These are phyloP conservation scores for Hyphantria cunea DNA, from an alignment of 1,140 invertebrate genomes.

Conservation along the genomic window DNA sequence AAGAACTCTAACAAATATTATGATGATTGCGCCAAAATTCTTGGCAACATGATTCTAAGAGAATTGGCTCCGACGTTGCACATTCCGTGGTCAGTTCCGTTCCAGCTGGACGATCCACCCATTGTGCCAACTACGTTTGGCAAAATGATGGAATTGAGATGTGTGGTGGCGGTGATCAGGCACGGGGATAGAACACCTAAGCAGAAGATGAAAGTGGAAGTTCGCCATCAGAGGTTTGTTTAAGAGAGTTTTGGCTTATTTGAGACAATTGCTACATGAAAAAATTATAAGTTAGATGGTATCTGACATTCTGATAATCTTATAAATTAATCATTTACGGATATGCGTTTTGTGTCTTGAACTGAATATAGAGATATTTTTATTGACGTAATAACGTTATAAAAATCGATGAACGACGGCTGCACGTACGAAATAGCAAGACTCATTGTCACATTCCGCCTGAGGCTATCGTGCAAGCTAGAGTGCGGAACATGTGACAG, in stretches of 20 bases:
- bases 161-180: constrained; percentile 98
- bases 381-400: too few species aligned
- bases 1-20: constrained; percentile 99
- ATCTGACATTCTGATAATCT: too few species aligned
- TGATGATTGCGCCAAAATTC: constrained; percentile 99
- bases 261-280: too few species aligned
- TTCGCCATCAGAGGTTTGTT: constrained; percentile 96
- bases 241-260: background rate
- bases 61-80: constrained; percentile 96
- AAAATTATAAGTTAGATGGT: too few species aligned
- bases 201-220: constrained; percentile 99
- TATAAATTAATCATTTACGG: too few species aligned
- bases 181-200: constrained; percentile 99
- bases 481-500: too few species aligned
- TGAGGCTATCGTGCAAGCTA: too few species aligned
- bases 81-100: constrained; percentile 98
- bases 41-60: constrained; percentile 95
- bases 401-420: too few species aligned
- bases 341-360: too few species aligned
- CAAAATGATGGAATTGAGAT: constrained; percentile 99
- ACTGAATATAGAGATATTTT: too few species aligned
- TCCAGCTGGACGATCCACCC: constrained; percentile 98
- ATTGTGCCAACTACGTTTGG: constrained; percentile 99
- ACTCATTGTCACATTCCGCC: too few species aligned
- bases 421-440: too few species aligned